Evolutionary conservation across 1,140 invertebrate species (phyloP), one percentile per base, ranked within the genome.

Genomic region (Hestina assimilis): DNA sequence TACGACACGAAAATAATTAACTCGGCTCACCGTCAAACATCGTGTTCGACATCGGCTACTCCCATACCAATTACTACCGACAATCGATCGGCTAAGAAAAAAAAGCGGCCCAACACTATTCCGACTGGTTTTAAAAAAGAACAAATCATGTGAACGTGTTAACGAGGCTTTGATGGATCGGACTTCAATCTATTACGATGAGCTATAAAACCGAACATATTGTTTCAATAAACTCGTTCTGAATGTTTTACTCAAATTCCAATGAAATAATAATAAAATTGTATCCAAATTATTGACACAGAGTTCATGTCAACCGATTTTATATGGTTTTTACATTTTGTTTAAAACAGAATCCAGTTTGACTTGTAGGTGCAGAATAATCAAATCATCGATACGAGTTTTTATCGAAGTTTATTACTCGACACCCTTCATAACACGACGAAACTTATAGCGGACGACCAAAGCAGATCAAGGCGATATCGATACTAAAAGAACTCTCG

Each of bases 1-100:
- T 78, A 83, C 75, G 72, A 84, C 82, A 82, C 68, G 75, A 85
- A 87, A 87, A 85, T 87, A 87, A 87, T 87, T 87, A 87, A 82
- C 78, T 74, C 67, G 54, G 65, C 64, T 70, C 71, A 69, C 72
- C 78, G 70, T 78, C 72, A 66, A 83, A 85, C 77, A 83, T 75
- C 68, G 69, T 83, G 83, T 86, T 71, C 70, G 76, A 86, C 79
- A 79, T 66, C 72, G 62, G 72, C 79, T 82, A 82, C 80, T 83
- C 78, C 73, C 74, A 77, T 70, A 78, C 75, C 81, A 83, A 83
- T 86, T 86, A 84, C 79, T 83, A 81, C 76, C 69, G 72, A 74
- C 72, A 73, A 75, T 73, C 70, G 70, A 74, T 82, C 64, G 63
- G 69, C 33, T 38, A 38, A 33, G 28, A 66, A 68, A 61, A 75